A percentile compares a stretch with the other conserved stretches of the same genome.
Evolutionary conservation across 2,797 vertebrate species (phyloP).

Genomic region (Borostomias antarcticus): DNA sequence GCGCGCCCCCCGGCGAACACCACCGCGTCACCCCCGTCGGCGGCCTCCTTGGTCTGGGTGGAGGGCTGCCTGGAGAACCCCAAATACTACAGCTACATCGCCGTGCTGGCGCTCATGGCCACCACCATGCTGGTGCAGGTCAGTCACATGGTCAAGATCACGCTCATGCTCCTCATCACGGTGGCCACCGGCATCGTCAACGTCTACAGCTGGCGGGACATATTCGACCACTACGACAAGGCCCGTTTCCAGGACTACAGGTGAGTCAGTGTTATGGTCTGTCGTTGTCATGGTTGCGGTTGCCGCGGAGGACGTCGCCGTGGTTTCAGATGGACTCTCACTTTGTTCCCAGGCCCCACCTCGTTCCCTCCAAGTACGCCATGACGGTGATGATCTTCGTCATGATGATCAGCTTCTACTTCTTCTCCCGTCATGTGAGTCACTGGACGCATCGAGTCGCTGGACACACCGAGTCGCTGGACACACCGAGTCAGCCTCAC

Average conservation of each 20-base stretch:
- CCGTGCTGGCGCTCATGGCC: constrained; percentile 88
- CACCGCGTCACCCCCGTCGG: constrained; percentile 35
- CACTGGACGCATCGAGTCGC: neutral
- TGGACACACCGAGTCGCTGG: neutral
- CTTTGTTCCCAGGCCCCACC: constrained; percentile 67
- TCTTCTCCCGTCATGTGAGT: constrained; percentile 95
- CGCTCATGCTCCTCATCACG: constrained; percentile 90
- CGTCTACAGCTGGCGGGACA: constrained; percentile 88
- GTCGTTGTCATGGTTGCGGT: neutral
- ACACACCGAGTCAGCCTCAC: neutral
- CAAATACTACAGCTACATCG: constrained; percentile 91
- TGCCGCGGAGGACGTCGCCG: neutral
- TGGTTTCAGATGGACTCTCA: neutral
- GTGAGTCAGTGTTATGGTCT: constrained; percentile 67
- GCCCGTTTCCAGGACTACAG: constrained; percentile 80
- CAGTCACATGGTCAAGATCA: constrained; percentile 98
- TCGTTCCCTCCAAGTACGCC: constrained; percentile 91
- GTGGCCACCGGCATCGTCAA: constrained; percentile 82
- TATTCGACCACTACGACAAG: constrained; percentile 87
- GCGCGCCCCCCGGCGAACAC: constrained; percentile 42
- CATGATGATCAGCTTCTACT: constrained; percentile 97
- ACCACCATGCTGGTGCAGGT: constrained; percentile 98
- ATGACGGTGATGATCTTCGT: constrained; percentile 90
- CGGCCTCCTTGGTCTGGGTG: constrained; percentile 5
- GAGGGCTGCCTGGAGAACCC: constrained; percentile 84